Evolutionary conservation across 2,113 vertebrate genomes (phyloP).

Genomic region (Bubo blakistoni): DNA sequence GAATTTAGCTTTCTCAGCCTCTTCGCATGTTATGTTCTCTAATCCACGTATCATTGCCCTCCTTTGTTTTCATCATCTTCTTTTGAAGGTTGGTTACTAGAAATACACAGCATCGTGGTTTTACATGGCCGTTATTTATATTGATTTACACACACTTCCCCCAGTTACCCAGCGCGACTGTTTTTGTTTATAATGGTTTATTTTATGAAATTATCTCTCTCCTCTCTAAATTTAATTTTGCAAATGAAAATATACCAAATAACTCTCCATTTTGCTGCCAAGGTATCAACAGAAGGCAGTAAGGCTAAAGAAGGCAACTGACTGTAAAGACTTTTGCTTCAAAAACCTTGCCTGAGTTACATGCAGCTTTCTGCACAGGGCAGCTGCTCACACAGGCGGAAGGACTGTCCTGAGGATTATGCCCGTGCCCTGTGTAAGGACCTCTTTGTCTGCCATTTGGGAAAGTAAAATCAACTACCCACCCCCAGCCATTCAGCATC

Average conservation of each 20-base stretch:
- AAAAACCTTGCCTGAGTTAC: neutral
- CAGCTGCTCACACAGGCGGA: neutral
- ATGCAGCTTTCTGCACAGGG: neutral
- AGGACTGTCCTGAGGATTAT: neutral
- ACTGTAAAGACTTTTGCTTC: neutral
- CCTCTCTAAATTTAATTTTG: slow-evolving; percentile 11
- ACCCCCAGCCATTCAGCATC: neutral
- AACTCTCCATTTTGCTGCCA: neutral
- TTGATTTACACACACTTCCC: neutral
- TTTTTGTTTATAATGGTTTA: slow-evolving; percentile 2
- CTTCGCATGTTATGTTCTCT: neutral
- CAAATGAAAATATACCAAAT: neutral
- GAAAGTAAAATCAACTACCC: neutral
- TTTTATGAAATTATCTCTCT: neutral
- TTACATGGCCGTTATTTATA: neutral
- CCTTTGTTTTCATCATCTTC: slow-evolving; percentile 1
- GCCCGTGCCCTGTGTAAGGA: neutral
- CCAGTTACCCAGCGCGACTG: neutral
- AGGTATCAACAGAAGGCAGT: neutral
- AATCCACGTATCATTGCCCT: neutral
- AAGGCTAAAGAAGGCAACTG: neutral
- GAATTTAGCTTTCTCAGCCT: slow-evolving; percentile 28
- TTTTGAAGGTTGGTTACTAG: neutral
- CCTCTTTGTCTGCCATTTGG: neutral
- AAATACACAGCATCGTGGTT: neutral